phyloP scores from a whole-genome alignment of 2,888 invertebrate species.

The Petrophora chlorosata region DNA sequence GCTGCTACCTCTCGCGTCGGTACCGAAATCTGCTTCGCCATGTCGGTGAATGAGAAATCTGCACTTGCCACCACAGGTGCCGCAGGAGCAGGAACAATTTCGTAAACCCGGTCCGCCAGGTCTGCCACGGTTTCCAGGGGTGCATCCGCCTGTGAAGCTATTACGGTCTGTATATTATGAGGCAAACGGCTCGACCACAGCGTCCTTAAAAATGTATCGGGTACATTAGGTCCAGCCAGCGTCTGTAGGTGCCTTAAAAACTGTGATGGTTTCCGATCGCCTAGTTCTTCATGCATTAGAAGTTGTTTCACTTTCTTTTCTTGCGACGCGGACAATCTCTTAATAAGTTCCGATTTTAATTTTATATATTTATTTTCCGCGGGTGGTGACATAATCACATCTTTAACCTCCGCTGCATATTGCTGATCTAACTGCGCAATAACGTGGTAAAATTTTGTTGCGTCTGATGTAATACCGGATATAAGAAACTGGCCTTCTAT shows the following conservation, averaged over 20 bases:
- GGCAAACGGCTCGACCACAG: slow-evolving; percentile 5
- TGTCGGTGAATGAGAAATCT: slow-evolving; percentile 3
- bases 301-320: not conserved
- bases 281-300: slow-evolving; percentile 6
- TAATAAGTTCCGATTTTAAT: slow-evolving; percentile 1
- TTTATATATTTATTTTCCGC: not conserved
- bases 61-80: not conserved
- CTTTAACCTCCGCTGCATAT: too few relatives aligned
- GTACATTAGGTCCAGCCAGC: not conserved
- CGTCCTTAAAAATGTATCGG: not conserved
- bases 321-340: slow-evolving; percentile 1
- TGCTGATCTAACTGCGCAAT: not conserved
- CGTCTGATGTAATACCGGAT: not conserved
- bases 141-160: not conserved
- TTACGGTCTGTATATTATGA: slow-evolving; percentile 1
- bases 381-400: too few relatives aligned
- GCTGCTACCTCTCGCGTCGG: not conserved
- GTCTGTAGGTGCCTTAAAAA: not conserved
- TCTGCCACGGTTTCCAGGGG: not conserved
- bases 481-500: not conserved
- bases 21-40: slow-evolving; percentile 1
- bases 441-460: too few relatives aligned
- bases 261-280: slow-evolving; percentile 2
- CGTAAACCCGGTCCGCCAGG: slow-evolving; percentile 3
- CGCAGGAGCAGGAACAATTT: not conserved